Conservation (phyloP, 2,113 vertebrate genomes). For the Rattus norvegicus region GRCr8 NC_086023.1:164224001-164224500, state of each 20-base stretch:
- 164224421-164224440: constrained; percentile 80
- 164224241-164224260: constrained; percentile 54
- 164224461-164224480: constrained; percentile 65
- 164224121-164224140: constrained; percentile 21
- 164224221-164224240: constrained; percentile 20
- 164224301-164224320: constrained; percentile 84
- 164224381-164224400: constrained; percentile 79
- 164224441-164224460: constrained; percentile 72
- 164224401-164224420: constrained; percentile 78
- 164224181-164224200: constrained; percentile 17
- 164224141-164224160: neutral
- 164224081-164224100: constrained; percentile 54
- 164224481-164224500: neutral
- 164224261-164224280: constrained; percentile 67
- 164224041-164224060: constrained; percentile 16
- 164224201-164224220: constrained; percentile 60
- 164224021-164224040: constrained; percentile 32
- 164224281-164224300: constrained; percentile 80
- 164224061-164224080: constrained; percentile 2
- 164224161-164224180: neutral
- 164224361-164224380: constrained; percentile 80
- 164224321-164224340: constrained; percentile 85
- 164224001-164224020: neutral
- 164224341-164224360: constrained; percentile 85
- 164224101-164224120: constrained; percentile 23